Conservation (phyloP, 2,888 invertebrate genomes). For the Cheilosia variabilis region DNA sequence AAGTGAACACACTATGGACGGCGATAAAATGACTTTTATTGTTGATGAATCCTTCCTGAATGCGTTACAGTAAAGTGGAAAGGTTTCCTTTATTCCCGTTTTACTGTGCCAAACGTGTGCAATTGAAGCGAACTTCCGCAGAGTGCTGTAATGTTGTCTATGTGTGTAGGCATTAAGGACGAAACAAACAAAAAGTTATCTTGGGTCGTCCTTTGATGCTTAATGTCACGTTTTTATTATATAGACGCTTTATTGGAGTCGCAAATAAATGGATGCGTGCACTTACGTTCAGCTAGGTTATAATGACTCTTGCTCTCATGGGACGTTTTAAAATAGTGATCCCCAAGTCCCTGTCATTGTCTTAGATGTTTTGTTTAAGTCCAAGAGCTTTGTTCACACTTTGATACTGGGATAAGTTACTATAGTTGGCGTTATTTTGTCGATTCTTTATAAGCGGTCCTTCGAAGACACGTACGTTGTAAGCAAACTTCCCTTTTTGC, state of each 20-base stretch:
- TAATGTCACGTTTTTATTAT: slow-evolving; percentile 39
- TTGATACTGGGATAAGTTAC: too few relatives aligned
- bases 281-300: slow-evolving; percentile 25
- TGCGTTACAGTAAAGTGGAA: slow-evolving; percentile 51
- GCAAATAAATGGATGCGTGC: slow-evolving; percentile 13
- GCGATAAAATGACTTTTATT: slow-evolving; percentile 72
- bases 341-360: too few relatives aligned
- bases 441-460: too few relatives aligned
- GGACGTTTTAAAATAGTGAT: neutral
- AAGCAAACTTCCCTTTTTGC: too few relatives aligned
- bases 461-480: too few relatives aligned
- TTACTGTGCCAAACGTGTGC: slow-evolving; percentile 37
- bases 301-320: slow-evolving; percentile 34
- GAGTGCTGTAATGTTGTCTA: slow-evolving; percentile 16
- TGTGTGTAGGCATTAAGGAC: neutral
- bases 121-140: slow-evolving; percentile 50
- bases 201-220: slow-evolving; percentile 34
- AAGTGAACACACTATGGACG: slow-evolving; percentile 46
- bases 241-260: neutral
- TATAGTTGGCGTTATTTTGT: too few relatives aligned
- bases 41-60: slow-evolving; percentile 65
- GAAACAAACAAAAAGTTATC: slow-evolving; percentile 31
- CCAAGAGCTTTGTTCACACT: too few relatives aligned
- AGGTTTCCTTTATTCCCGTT: slow-evolving; percentile 10
- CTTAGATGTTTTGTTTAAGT: too few relatives aligned